Evolutionary conservation across 2,113 vertebrate species (phyloP).

Genomic region (Rattus rattus): DNA sequence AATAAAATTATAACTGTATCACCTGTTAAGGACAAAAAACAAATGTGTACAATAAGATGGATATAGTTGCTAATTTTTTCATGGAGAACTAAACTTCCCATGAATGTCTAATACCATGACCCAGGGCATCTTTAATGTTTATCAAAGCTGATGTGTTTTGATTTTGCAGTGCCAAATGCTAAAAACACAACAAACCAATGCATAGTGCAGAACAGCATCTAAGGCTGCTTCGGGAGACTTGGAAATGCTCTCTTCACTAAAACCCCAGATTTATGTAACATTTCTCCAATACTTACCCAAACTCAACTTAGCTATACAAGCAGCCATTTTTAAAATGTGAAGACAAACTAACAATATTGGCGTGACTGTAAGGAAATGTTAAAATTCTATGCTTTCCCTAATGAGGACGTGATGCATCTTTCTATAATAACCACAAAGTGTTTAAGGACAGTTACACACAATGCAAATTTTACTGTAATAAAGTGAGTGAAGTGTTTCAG

Average conservation of each 20-base stretch:
- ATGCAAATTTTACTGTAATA: background rate
- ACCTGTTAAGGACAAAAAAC: background rate
- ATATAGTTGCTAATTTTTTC: background rate
- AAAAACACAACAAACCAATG: background rate
- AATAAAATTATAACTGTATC: too few species aligned
- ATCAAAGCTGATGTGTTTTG: background rate
- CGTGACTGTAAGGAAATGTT: background rate
- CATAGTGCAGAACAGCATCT: too few species aligned
- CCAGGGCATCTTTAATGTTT: background rate
- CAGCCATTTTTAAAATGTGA: background rate
- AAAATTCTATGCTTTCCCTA: background rate
- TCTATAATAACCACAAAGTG: too few species aligned
- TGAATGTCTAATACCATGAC: background rate
- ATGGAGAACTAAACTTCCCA: background rate
- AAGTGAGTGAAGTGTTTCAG: background rate
- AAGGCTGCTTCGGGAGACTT: too few species aligned
- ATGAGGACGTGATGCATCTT: background rate
- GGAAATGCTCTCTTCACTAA: background rate
- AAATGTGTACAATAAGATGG: background rate
- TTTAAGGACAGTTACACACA: background rate
- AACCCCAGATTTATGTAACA: background rate
- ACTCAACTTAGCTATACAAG: background rate
- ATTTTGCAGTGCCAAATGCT: background rate
- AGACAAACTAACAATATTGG: background rate
- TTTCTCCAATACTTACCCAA: background rate